Evolutionary conservation across 1,140 invertebrate species (phyloP).

Genomic region (Bombus ignitus): DNA sequence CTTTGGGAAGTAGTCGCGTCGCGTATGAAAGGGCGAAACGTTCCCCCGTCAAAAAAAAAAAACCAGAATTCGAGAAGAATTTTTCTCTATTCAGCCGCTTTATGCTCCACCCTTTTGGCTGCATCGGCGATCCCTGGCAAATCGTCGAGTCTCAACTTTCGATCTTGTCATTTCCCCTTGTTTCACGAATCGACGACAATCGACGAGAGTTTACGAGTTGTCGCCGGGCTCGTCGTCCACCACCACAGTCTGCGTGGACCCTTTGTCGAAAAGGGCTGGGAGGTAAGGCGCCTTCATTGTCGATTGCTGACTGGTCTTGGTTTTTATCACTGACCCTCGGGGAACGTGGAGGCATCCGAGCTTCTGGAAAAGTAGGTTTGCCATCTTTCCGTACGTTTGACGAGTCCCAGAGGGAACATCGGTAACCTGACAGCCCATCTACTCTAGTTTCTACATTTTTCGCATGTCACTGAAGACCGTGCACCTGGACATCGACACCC

Average conservation of each 20-base stretch:
- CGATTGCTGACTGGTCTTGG: slow-evolving; percentile 72
- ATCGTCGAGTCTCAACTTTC: slow-evolving; percentile 32
- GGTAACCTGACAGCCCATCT: slow-evolving; percentile 73
- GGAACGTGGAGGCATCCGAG: slow-evolving; percentile 62
- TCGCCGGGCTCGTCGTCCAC: slow-evolving; percentile 12
- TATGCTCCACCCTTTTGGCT: not conserved
- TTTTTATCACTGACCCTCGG: slow-evolving; percentile 72
- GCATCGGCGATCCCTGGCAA: slow-evolving; percentile 13
- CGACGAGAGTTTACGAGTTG: slow-evolving; percentile 59
- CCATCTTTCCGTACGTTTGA: slow-evolving; percentile 72
- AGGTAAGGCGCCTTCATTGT: slow-evolving; percentile 68
- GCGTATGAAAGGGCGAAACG: not conserved
- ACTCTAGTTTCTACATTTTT: slow-evolving; percentile 55
- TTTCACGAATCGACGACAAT: slow-evolving; percentile 58
- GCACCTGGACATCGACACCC: slow-evolving; percentile 22
- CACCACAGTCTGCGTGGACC: not conserved
- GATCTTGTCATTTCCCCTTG: slow-evolving; percentile 37
- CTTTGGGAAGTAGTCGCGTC: not conserved
- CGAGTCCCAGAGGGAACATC: slow-evolving; percentile 74
- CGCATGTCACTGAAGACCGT: not conserved
- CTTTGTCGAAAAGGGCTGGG: slow-evolving; percentile 42
- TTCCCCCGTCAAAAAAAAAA: not conserved
- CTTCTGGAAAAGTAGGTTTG: slow-evolving; percentile 67
- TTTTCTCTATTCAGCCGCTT: not conserved
- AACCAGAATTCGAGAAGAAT: not conserved